Conservation (phyloP, 2,888 invertebrate species). For the Acanthococcus lagerstroemiae region DNA sequence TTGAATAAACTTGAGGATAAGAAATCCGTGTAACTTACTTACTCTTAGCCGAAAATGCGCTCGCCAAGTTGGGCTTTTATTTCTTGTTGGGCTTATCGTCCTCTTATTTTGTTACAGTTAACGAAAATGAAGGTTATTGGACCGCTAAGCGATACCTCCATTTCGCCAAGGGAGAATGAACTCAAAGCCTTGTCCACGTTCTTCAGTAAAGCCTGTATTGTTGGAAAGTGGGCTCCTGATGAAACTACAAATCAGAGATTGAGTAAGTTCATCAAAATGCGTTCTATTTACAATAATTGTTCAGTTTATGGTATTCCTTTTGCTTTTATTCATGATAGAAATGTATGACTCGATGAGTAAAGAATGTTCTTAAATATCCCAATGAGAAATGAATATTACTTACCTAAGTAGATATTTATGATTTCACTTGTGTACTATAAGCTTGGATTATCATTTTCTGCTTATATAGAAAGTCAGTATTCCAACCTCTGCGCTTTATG, state of each 20-base stretch:
- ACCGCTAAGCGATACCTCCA: constrained; percentile 55
- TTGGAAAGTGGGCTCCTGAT: constrained; percentile 73
- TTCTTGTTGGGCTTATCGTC: not conserved
- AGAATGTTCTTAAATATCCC: too few relatives aligned
- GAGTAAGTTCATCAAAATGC: constrained; percentile 50
- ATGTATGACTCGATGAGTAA: not conserved
- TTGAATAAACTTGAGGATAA: too few relatives aligned
- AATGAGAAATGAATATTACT: too few relatives aligned
- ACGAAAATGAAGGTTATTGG: constrained; percentile 59
- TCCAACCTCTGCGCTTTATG: constrained; percentile 68
- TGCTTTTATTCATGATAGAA: not conserved
- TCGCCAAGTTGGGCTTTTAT: not conserved
- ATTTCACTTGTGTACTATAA: not conserved
- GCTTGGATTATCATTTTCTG: too few relatives aligned
- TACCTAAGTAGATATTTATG: too few relatives aligned
- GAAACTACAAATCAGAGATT: constrained; percentile 57
- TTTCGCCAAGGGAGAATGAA: constrained; percentile 68
- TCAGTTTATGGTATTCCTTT: too few relatives aligned
- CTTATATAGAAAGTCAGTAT: constrained; percentile 53
- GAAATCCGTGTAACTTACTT: too few relatives aligned
- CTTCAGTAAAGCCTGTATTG: constrained; percentile 74
- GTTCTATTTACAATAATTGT: too few relatives aligned
- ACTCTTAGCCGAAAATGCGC: too few relatives aligned
- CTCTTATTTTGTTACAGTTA: constrained; percentile 42
- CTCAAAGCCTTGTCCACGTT: constrained; percentile 67